Percentiles rank a stretch among this genome's conserved stretches.
These are phyloP conservation scores for Melanerpes formicivorus DNA, from an alignment of 2,113 vertebrate species.

Conservation along the genomic window DNA sequence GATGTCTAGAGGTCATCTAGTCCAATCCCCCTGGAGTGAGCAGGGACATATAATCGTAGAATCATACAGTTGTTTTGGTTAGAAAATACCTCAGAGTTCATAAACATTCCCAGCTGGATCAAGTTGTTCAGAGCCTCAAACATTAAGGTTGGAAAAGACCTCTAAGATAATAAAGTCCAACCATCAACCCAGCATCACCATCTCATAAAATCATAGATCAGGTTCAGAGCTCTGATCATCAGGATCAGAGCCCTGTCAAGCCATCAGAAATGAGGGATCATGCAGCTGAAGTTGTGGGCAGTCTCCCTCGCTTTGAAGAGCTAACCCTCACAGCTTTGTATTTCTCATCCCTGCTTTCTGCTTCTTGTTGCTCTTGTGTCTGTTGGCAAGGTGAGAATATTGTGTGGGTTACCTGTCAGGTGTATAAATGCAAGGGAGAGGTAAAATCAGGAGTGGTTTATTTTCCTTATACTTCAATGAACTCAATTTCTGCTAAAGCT, in stretches of 20 bases:
- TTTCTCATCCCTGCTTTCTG: background rate
- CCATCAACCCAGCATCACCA: no score
- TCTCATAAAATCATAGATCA: no score
- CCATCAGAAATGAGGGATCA: background rate
- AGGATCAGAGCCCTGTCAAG: background rate
- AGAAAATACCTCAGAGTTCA: no score
- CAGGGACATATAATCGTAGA: no score
- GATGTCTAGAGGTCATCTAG: no score
- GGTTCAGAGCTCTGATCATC: no score
- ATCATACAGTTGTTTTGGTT: no score
- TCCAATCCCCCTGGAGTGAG: no score
- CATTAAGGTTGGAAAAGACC: no score
- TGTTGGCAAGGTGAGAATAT: background rate
- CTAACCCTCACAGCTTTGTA: background rate
- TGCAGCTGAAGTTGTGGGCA: background rate
- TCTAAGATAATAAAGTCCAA: no score
- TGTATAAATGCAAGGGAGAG: background rate
- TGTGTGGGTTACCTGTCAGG: background rate
- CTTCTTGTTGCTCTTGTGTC: background rate
- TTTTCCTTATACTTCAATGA: background rate
- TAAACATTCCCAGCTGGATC: no score
- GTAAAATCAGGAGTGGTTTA: background rate
- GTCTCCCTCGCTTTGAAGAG: background rate
- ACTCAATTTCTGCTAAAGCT: background rate
- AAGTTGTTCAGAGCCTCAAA: no score